phyloP scores from a whole-genome alignment of 1,140 invertebrate species.

The Drosophila yakuba region DNA sequence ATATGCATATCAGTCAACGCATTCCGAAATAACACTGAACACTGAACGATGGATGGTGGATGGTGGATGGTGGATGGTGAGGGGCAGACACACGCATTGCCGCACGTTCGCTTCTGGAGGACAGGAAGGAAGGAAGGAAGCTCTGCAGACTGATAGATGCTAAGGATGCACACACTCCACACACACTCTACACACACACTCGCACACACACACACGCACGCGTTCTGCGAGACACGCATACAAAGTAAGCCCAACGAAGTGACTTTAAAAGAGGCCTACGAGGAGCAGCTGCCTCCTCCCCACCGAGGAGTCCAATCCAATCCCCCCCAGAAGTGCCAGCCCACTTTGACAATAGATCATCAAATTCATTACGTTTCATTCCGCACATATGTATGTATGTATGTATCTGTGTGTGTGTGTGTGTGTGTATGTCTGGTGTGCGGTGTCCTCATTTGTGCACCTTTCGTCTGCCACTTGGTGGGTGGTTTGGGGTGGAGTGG shows the following conservation, averaged over 20 bases:
- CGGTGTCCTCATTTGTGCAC: constrained; percentile 28
- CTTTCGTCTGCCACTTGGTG: constrained; percentile 7
- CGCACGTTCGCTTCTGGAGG: constrained; percentile 68
- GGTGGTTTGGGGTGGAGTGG: too few species aligned
- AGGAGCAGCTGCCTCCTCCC: neutral
- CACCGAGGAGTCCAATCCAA: constrained; percentile 10
- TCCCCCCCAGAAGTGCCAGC: neutral
- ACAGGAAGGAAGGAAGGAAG: constrained; percentile 72
- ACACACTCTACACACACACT: too few species aligned
- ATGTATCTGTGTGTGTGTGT: too few species aligned
- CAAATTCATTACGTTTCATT: constrained; percentile 82
- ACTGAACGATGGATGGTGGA: constrained; percentile 36
- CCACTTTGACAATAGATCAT: constrained; percentile 73
- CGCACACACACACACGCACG: neutral
- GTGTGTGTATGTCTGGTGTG: constrained; percentile 42
- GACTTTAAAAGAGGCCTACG: constrained; percentile 68
- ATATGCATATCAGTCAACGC: constrained; percentile 79
- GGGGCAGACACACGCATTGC: constrained; percentile 58
- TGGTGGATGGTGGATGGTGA: constrained; percentile 13
- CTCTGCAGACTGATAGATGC: constrained; percentile 80
- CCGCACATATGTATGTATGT: constrained; percentile 61
- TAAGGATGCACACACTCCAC: constrained; percentile 61
- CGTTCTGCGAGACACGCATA: constrained; percentile 64
- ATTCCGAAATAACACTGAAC: constrained; percentile 74
- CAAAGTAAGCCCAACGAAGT: constrained; percentile 71